phyloP scores from a whole-genome alignment of 2,797 vertebrate genomes.

The Lateolabrax maculatus region DNA sequence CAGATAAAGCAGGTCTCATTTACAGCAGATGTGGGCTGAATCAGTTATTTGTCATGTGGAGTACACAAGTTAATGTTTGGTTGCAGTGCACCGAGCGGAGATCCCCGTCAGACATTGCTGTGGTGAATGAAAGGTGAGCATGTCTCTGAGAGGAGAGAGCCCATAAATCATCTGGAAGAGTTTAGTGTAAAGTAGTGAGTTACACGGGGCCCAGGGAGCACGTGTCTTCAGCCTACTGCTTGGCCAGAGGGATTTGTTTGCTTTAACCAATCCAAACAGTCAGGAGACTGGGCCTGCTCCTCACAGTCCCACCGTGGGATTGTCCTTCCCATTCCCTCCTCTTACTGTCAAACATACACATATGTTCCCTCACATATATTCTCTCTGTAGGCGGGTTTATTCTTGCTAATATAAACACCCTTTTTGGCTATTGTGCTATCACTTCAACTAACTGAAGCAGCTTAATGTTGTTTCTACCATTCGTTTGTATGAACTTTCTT shows the following conservation, averaged over 20 bases:
- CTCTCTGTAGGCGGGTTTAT: slow-evolving; percentile 8
- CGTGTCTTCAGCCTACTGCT: slow-evolving; percentile 82
- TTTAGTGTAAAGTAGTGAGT: slow-evolving; percentile 88
- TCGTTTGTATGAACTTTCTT: neutral
- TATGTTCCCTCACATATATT: slow-evolving; percentile 50
- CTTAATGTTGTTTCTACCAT: no score
- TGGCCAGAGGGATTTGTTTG: slow-evolving; percentile 87
- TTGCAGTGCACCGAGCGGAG: slow-evolving; percentile 17
- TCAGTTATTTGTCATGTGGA: slow-evolving; percentile 5
- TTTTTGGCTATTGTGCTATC: slow-evolving; percentile 24
- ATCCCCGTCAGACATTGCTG: slow-evolving; percentile 26
- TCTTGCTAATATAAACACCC: slow-evolving; percentile 50
- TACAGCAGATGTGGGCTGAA: slow-evolving; percentile 5
- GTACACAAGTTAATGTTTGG: slow-evolving; percentile 21
- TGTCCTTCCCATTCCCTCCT: slow-evolving; percentile 43
- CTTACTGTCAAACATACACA: slow-evolving; percentile 60
- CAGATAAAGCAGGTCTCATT: slow-evolving; percentile 6
- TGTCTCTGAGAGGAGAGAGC: slow-evolving; percentile 37
- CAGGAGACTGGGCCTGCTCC: slow-evolving; percentile 63
- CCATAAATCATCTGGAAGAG: slow-evolving; percentile 91
- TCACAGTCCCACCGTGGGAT: slow-evolving; percentile 44
- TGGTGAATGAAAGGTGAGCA: slow-evolving; percentile 53
- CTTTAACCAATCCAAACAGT: slow-evolving; percentile 88
- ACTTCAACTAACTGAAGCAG: slow-evolving; percentile 12
- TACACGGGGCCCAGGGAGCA: slow-evolving; percentile 79